A percentile compares a stretch with the other conserved stretches of the same genome.
phyloP scores from a whole-genome alignment of 2,797 vertebrate genomes.

The Anas acuta region DNA sequence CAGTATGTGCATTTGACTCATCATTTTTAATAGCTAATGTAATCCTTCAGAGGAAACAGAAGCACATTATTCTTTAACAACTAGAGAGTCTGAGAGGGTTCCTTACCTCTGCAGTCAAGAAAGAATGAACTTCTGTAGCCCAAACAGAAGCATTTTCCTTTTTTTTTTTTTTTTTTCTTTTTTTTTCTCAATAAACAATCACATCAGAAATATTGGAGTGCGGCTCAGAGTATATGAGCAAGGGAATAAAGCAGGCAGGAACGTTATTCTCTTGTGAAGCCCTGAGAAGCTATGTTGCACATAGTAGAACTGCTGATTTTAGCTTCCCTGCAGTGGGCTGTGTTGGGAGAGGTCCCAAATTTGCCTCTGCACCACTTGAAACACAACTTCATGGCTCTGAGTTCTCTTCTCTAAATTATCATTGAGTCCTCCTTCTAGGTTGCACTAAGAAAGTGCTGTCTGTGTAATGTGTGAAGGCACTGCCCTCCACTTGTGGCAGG shows the following conservation, averaged over 20 bases:
- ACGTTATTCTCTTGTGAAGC: not conserved
- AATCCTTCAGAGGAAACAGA: not conserved
- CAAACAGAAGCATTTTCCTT: not conserved
- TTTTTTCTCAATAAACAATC: not conserved
- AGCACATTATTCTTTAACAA: not conserved
- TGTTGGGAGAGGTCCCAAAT: not conserved
- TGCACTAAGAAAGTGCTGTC: not conserved
- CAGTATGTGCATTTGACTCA: not conserved
- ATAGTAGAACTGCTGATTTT: not conserved
- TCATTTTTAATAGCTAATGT: not conserved
- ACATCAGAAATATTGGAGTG: not conserved
- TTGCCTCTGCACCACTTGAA: not conserved
- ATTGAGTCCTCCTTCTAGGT: not conserved
- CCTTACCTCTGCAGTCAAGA: not conserved
- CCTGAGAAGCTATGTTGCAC: not conserved
- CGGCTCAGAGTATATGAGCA: not conserved
- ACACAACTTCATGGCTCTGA: not conserved
- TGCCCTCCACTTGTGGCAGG: not conserved
- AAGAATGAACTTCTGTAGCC: not conserved
- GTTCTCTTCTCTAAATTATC: not conserved
- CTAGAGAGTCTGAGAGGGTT: not conserved
- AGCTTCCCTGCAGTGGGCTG: not conserved
- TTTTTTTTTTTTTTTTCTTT: not conserved
- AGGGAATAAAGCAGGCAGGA: not conserved
- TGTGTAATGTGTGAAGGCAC: fast-evolving